phyloP scores from a whole-genome alignment of 2,888 invertebrate species.

The Calliopum simillimum region DNA sequence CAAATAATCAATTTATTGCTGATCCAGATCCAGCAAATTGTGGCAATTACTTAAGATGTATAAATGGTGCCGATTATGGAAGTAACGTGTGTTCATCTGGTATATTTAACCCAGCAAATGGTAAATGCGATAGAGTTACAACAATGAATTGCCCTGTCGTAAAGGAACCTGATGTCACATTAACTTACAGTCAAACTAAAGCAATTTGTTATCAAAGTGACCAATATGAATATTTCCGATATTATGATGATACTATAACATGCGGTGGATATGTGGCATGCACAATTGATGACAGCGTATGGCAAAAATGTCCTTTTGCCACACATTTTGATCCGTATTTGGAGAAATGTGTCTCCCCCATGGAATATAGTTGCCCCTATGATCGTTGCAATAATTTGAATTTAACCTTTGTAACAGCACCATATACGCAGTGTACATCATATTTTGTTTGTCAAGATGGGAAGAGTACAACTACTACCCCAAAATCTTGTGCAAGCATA shows the following conservation, averaged over 20 bases:
- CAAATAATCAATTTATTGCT: conserved; percentile 50
- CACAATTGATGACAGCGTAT: conserved; percentile 31
- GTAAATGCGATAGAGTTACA: conserved; percentile 43
- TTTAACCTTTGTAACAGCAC: conserved; percentile 45
- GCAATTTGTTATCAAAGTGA: too few species aligned
- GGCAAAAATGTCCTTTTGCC: conserved; percentile 49
- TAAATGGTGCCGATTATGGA: conserved; percentile 45
- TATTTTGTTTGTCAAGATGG: conserved; percentile 53
- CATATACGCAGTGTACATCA: conserved; percentile 1
- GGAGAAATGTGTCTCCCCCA: conserved; percentile 51
- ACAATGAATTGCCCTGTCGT: conserved; percentile 19
- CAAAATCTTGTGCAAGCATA: conserved; percentile 41
- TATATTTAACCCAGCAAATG: conserved; percentile 44
- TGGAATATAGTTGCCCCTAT: conserved; percentile 32
- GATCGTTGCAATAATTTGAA: conserved; percentile 56
- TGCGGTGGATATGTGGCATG: conserved; percentile 19
- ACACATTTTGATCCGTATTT: conserved; percentile 37
- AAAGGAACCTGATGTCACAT: too few species aligned
- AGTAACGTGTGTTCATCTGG: conserved; percentile 41
- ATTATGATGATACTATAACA: neutral
- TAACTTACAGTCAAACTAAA: too few species aligned
- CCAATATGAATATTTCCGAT: neutral
- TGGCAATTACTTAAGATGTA: conserved; percentile 51
- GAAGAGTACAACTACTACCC: too few species aligned
- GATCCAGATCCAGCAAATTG: conserved; percentile 51